Evolutionary conservation across 2,888 invertebrate genomes (phyloP).

Genomic region (Marronus borbonicus): DNA sequence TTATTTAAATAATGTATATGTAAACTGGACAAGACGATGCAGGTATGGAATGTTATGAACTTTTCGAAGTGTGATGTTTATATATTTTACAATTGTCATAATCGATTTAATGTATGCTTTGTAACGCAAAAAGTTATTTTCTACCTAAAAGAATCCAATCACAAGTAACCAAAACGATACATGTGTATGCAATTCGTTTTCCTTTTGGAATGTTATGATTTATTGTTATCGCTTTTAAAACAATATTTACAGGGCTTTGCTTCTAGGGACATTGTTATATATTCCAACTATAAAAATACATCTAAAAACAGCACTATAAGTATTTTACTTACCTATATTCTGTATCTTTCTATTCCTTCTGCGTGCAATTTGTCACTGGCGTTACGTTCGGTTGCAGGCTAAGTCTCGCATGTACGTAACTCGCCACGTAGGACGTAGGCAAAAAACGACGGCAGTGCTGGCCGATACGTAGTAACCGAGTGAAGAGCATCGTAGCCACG

Average conservation of each 20-base stretch:
- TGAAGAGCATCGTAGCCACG: too few species aligned
- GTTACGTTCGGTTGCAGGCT: too few species aligned
- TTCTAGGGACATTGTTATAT: slow-evolving; percentile 67
- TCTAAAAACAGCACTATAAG: slow-evolving; percentile 17
- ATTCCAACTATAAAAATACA: slow-evolving; percentile 55
- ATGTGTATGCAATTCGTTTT: slow-evolving; percentile 52
- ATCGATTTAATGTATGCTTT: slow-evolving; percentile 28
- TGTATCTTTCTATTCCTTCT: too few species aligned
- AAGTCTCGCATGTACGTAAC: too few species aligned
- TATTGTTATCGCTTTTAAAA: slow-evolving; percentile 66
- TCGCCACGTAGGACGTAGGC: too few species aligned
- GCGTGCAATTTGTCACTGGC: too few species aligned
- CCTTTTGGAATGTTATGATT: slow-evolving; percentile 65
- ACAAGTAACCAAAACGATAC: slow-evolving; percentile 34
- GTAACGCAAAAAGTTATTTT: slow-evolving; percentile 38
- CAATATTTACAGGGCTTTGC: slow-evolving; percentile 67
- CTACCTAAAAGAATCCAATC: slow-evolving; percentile 17
- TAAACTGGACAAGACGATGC: slow-evolving; percentile 24
- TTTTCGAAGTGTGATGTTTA: slow-evolving; percentile 42
- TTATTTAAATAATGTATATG: slow-evolving; percentile 35
- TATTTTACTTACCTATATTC: slow-evolving; percentile 7
- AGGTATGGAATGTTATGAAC: slow-evolving; percentile 45
- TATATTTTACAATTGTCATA: slow-evolving; percentile 53
- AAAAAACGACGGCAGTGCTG: too few species aligned
- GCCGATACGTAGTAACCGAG: too few species aligned